Percentiles rank a stretch among this genome's conserved stretches.
Conservation (phyloP, 2,113 vertebrate genomes). For the Gadus chalcogrammus region DNA sequence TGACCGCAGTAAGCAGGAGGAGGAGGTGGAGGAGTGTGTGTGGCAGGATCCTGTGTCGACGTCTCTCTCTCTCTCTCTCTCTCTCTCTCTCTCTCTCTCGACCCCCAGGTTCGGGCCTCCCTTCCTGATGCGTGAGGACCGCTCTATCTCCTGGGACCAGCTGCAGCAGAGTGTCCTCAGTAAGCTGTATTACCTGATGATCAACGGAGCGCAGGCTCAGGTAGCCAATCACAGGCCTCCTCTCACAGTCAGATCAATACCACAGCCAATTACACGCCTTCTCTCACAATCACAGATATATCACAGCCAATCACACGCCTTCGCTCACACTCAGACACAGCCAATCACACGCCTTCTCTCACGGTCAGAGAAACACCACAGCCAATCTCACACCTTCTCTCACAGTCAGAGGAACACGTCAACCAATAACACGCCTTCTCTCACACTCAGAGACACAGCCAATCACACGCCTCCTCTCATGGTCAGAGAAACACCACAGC, state of each 20-base stretch:
- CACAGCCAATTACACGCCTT: neutral
- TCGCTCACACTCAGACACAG: neutral
- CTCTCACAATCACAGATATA: neutral
- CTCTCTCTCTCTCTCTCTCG: conserved; percentile 3
- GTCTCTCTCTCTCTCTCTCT: no score
- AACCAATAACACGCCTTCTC: neutral
- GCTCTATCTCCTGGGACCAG: conserved; percentile 84
- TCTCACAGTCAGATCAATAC: neutral
- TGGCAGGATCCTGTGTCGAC: no score
- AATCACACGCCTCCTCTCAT: neutral
- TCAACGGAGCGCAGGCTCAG: conserved; percentile 74
- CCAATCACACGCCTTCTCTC: neutral
- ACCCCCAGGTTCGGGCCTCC: conserved; percentile 87
- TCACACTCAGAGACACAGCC: neutral
- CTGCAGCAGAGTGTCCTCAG: conserved; percentile 86
- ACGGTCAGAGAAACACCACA: neutral
- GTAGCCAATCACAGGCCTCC: conserved; percentile 52
- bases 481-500: neutral
- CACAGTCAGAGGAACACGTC: neutral
- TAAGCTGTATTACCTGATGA: conserved; percentile 84
- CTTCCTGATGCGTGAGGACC: conserved; percentile 84
- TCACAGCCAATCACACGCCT: neutral
- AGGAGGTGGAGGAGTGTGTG: no score
- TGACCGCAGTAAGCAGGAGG: no score
- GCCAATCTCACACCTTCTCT: neutral